Conservation (phyloP, 2,888 invertebrate genomes). For the Bibio marci region DNA sequence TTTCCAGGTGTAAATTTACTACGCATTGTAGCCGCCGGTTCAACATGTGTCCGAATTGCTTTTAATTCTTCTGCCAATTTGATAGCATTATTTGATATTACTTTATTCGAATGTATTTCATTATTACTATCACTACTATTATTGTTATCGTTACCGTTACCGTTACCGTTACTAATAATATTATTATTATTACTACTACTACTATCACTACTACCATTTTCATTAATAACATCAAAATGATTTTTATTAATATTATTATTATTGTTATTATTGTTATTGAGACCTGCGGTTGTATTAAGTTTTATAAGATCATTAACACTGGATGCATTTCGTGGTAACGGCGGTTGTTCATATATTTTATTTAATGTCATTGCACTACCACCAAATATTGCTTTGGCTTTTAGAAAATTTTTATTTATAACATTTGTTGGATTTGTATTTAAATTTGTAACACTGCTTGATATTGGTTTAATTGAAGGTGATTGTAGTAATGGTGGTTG, state of each 20-base stretch:
- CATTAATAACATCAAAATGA: constrained; percentile 1
- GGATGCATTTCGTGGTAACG: constrained; percentile 4
- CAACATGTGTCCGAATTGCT: constrained; percentile 1
- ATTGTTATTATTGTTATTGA: neutral
- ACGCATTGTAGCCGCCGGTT: constrained; percentile 30
- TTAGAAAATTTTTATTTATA: constrained; percentile 3
- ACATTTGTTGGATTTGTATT: constrained; percentile 1
- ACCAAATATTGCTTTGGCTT: constrained; percentile 5
- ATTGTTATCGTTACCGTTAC: constrained; percentile 14
- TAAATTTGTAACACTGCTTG: constrained; percentile 7
- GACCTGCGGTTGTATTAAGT: neutral
- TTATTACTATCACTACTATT: constrained; percentile 15
- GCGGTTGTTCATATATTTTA: constrained; percentile 3
- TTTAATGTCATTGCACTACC: constrained; percentile 8
- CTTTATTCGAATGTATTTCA: constrained; percentile 13
- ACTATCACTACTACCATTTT: neutral
- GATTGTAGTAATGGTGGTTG: no score
- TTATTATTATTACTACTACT: neutral
- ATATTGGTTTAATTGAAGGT: constrained; percentile 4
- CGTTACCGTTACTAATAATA: constrained; percentile 7
- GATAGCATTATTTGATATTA: constrained; percentile 12
- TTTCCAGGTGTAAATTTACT: constrained; percentile 71
- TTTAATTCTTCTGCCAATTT: constrained; percentile 10
- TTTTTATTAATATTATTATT: no score
- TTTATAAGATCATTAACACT: constrained; percentile 4